phyloP scores from a whole-genome alignment of 2,888 invertebrate genomes.

The Allolobophora icterica region DNA sequence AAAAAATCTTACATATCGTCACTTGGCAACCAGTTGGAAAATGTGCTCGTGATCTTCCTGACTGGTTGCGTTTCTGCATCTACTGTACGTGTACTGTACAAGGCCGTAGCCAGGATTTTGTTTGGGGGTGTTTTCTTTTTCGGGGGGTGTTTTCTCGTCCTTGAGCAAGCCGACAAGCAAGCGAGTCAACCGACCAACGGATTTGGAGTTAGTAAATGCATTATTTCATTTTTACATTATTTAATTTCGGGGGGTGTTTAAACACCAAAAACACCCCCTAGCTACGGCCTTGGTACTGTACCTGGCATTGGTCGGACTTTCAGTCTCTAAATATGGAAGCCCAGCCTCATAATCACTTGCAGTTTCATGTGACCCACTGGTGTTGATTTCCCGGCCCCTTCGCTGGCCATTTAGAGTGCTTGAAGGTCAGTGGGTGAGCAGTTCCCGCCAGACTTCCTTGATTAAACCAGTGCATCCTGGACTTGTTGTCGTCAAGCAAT shows the following conservation, averaged over 20 bases:
- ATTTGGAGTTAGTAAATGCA: no score
- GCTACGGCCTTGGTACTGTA: no score
- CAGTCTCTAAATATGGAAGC: not conserved
- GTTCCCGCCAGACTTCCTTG: not conserved
- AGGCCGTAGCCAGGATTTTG: no score
- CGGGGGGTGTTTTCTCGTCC: no score
- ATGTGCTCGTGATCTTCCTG: not conserved
- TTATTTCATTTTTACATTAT: no score
- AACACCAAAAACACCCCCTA: no score
- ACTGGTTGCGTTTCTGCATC: not conserved
- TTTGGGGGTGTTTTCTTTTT: no score
- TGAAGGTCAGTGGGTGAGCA: not conserved
- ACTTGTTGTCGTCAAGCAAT: not conserved
- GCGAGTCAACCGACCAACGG: no score
- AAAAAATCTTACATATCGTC: not conserved
- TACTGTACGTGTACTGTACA: no score
- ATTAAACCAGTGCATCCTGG: not conserved
- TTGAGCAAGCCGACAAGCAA: no score
- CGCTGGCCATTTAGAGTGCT: not conserved
- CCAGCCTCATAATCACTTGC: not conserved
- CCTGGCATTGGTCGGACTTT: not conserved
- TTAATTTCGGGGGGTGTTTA: no score
- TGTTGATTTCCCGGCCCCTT: not conserved
- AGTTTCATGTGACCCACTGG: conserved; percentile 17
- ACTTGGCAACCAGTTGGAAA: not conserved